Conservation (phyloP, 2,797 vertebrate genomes). For the Spheniscus humboldti region DNA sequence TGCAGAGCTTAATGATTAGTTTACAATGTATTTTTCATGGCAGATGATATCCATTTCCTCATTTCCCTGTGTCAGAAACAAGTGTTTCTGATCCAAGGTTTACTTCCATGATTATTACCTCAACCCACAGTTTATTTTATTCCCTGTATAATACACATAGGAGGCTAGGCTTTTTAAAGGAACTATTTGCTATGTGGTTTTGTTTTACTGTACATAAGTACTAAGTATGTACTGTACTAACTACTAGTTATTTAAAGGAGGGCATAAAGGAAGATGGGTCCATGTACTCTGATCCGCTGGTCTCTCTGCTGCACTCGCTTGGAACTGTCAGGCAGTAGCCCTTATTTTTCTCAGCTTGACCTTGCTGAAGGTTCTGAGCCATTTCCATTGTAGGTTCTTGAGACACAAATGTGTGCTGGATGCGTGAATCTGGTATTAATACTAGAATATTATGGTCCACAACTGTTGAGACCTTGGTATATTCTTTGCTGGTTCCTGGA, state of each 20-base stretch:
- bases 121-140: not conserved
- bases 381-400: conserved; percentile 47
- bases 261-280: conserved; percentile 78
- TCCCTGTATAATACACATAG: not conserved
- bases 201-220: conserved; percentile 20
- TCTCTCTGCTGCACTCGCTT: conserved; percentile 42
- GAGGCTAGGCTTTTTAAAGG: not conserved
- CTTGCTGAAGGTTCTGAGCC: conserved; percentile 17
- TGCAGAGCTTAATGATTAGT: not conserved
- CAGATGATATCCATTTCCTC: not conserved
- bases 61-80: not conserved
- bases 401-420: conserved; percentile 16
- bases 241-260: conserved; percentile 63
- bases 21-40: conserved; percentile 25
- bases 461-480: conserved; percentile 85
- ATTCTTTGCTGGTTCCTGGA: conserved; percentile 74
- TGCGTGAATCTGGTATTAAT: conserved; percentile 74
- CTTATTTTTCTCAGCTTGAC: conserved; percentile 63
- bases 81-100: not conserved
- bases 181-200: conserved; percentile 26
- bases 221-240: not conserved
- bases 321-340: not conserved
- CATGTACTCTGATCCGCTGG: conserved; percentile 80
- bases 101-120: not conserved
- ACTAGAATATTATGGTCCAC: conserved; percentile 77